Conservation (phyloP, 1,140 invertebrate genomes). For the Himalopsyche phryganea region DNA sequence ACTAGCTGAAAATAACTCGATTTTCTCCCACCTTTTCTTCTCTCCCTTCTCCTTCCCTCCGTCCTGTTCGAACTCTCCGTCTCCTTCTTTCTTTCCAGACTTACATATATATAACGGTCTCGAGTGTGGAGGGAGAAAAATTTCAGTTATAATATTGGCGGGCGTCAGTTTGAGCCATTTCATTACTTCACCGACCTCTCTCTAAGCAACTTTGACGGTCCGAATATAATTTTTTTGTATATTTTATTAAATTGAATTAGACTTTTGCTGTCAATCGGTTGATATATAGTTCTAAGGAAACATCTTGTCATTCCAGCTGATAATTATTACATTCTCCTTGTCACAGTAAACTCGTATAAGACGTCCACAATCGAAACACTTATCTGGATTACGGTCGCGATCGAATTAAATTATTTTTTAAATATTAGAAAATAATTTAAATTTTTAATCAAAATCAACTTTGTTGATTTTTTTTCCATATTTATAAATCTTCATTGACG, state of each 20-base stretch:
- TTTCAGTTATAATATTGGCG: slow-evolving; percentile 51
- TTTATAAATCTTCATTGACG: too few relatives aligned
- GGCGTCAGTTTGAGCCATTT: slow-evolving; percentile 47
- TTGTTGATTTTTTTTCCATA: too few relatives aligned
- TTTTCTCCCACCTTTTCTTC: slow-evolving; percentile 26
- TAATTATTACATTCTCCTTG: neutral
- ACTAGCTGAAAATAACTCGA: slow-evolving; percentile 51
- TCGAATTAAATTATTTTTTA: neutral
- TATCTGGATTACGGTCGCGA: neutral
- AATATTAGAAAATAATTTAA: too few relatives aligned
- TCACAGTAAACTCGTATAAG: too few relatives aligned
- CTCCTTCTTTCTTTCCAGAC: slow-evolving; percentile 35
- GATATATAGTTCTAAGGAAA: neutral
- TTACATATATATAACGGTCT: slow-evolving; percentile 14
- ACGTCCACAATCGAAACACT: too few relatives aligned
- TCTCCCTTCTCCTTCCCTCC: slow-evolving; percentile 36
- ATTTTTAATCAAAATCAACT: too few relatives aligned
- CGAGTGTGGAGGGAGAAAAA: slow-evolving; percentile 31
- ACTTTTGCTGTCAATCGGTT: neutral
- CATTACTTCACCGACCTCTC: slow-evolving; percentile 35
- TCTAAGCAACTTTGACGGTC: slow-evolving; percentile 15
- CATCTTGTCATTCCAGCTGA: neutral
- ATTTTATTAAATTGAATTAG: neutral
- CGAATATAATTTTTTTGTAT: too few relatives aligned
- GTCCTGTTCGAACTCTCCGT: slow-evolving; percentile 40